Base-by-base conservation (phyloP, 2,888 invertebrate species). In the Gastrophysa polygoni region DNA sequence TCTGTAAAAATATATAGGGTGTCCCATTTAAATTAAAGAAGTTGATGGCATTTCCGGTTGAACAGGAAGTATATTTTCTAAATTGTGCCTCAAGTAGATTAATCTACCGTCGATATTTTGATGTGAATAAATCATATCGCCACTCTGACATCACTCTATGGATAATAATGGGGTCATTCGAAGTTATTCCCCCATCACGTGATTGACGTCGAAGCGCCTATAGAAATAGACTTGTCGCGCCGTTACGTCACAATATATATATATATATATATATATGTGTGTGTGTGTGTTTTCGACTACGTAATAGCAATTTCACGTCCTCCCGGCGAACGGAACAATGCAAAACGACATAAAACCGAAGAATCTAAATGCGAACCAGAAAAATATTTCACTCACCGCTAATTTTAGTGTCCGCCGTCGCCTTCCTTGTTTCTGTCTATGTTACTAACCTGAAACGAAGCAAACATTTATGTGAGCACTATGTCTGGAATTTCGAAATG, bases 181-280 rank as follows among this genome's bases (percentile, higher is more conserved):
- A 72, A 76, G 78, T 79, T 78, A 78, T 79, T 79, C 78, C 77
- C 77, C 78, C 75, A n/a, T n/a, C n/a, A 63, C 63, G 69, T 66
- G 67, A 70, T 68, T 62, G 66, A 44, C 43, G 50, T 61, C 50
- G 43, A 56, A 57, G 54, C 64, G 60, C 60, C 59, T 67, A n/a
- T n/a, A 64, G 60, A 78, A 80, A 79, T 80, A 80, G 76, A 76
- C 67, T n/a, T 77, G 78, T 74, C 79, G 78, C 78, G 79, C 70
- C 79, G 76, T 79, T 78, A 77, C 80, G 79, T 80, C 79, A 79
- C 34, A 3, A 38, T 68, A 62, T n/a, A n/a, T n/a, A n/a, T n/a
- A n/a, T n/a, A n/a, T n/a, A n/a, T n/a, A n/a, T n/a, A n/a, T n/a
- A n/a, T n/a, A n/a, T n/a, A n/a, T n/a, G n/a, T n/a, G n/a, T n/a